Evolutionary conservation across 2,797 vertebrate species (phyloP), one percentile per base, ranked within the genome.

Genomic region (Babyrousa celebensis): DNA sequence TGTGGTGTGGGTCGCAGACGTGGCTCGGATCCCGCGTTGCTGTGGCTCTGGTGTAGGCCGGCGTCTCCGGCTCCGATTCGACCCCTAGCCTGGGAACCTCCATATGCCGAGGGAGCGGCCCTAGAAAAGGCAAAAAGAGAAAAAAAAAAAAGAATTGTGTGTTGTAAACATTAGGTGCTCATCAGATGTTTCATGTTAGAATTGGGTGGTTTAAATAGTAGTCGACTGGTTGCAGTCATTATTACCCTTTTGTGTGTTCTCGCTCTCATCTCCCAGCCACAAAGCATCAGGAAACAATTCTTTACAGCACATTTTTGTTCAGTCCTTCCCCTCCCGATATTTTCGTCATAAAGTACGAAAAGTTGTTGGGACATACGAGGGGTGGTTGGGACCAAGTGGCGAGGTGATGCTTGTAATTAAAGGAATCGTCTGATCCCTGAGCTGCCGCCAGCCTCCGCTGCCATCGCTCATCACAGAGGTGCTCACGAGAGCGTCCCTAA

Each of bases 381-480:
- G 36, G 25, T 85, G 12, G 8, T 20, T 78, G 20, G 52, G 54
- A 48, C 36, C 71, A 85, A 68, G 32, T 85, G 6, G 54, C 56
- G 27, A 65, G 58, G 15, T n/a, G 43, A 85, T 85, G 60, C 9
- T 71, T 95, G 80, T 62, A 80, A 68, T 89, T 74, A 88, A 65
- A 91, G 89, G 63, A 94, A 71, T 48, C 93, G 79, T 80, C 65
- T 78, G 78, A 32, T 68, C 27, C 32, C 11, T 93, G n/a, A 86
- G n/a, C 67, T 89, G 78, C 58, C 78, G 80, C 79, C 80, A 85
- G 60, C 14, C 9, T 25, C 18, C 70, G 40, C 40, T 94, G 20
- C 15, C 63, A 75, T 95, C 78, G 83, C 78, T 87, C 54, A 74
- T 83, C 40, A 78, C 92, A 71, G 25, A 78, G 18, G 65, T 63